Evolutionary conservation across 1,140 invertebrate species (phyloP), one percentile per base, ranked within the genome.

Genomic region (Drosophila leontia): DNA sequence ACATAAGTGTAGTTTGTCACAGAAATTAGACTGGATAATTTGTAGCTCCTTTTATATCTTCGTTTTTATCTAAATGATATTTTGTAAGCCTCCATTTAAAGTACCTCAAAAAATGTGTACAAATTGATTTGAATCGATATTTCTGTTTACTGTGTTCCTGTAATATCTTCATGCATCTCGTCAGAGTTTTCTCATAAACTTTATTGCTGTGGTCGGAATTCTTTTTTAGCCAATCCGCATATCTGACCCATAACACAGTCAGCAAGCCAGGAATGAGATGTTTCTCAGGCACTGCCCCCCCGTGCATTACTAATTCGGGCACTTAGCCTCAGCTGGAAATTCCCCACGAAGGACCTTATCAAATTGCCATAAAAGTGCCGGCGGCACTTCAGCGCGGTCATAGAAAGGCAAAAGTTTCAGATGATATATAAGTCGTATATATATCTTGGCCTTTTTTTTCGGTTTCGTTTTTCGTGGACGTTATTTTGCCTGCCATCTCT

Each of bases 311-410:
- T 83, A 88, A 87, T 88, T 88, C 58, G 80, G 77, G 58, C 85
- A 88, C 84, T 88, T 87, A 84, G 65, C 62, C 65, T 67, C 84
- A 88, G 77, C 84, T 88, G 85, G 65, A 57, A 67, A 63, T 48
- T 64, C 19, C 59, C 56, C 74, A 56, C 56, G 47, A 56, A 63
- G 81, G 70, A 90, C 78, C 68, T 72, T 72, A 76, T 77, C 81
- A 83, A 80, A 90, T 77, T 82, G 78, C 81, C 86, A 91, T 85
- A 77, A 91, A 79, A 90, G 61, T 74, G 86, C 78, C 64, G 68
- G 29, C 57, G 62, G 86, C 85, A 75, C 78, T 84, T 77, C 23
- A 47, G 42, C 57, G 53, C 69, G 59, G 45, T 32, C 45, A 37
- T 23, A 56, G 42, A 55, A 32, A 69, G 48, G 44, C 58, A 80